Base-by-base conservation (phyloP, 2,797 vertebrate species). In the Sparidentex hasta region DNA sequence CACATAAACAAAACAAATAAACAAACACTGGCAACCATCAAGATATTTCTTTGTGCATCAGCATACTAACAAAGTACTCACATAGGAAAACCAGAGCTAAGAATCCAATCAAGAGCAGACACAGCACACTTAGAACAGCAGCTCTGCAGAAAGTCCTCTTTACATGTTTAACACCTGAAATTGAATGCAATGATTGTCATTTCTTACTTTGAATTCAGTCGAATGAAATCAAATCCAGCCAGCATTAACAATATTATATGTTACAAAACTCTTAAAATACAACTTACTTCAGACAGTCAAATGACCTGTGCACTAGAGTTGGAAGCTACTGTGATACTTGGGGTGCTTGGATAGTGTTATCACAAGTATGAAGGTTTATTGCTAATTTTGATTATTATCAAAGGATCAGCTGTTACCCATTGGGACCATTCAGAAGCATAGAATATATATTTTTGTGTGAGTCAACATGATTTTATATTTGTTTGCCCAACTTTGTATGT, bases 101-200 rank as follows among this genome's bases (percentile, higher is more conserved):
- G 43, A 77, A n/a, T 41, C 25, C 50, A 25, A 9, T 14, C 64
- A 75, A 18, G 5, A 75, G 54, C 7, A 66, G 21, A 41, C 23
- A 63, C 58, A 77, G 66, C 50, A 77, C 51, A 50, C 50, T 7
- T 43, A 74, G 6, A n/a, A 7, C 5, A 64, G 59, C 52, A 58
- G n/a, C 38, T 69, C 38, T 47, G 25, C 2, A 46, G 46, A 17
- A 43, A 20, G 11, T 38, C 46, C 13, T 73, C 57, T 51, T 69
- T 17, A 23, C 46, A 33, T 41, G 0, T 23, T 2, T 21, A 9
- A 16, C 13, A 0, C 0, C 52, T 54, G 52, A 25, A 25, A 48
- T 14, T 46, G 7, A 20, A 13, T 23, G 6, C 1, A 27, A 55
- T 55, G 2, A 20, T 59, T 41, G 18, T 20, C 17, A 20, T 20